Conservation (phyloP, 2,797 vertebrate species). For the Rhinichthys osculus region DNA sequence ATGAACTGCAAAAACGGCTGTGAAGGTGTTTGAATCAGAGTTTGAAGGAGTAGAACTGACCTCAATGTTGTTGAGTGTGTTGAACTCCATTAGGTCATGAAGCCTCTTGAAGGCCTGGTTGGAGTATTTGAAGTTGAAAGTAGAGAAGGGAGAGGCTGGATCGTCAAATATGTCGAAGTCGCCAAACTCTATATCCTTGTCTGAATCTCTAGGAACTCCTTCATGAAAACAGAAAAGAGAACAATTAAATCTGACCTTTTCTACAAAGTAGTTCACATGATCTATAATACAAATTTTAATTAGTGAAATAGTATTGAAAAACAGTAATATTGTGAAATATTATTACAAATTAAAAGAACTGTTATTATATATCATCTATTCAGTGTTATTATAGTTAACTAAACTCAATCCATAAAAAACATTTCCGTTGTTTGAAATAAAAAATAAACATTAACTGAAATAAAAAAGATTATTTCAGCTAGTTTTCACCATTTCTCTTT, state of each 20-base stretch:
- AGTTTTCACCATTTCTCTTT: background rate
- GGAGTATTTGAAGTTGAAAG: conserved; percentile 97
- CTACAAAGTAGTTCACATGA: background rate
- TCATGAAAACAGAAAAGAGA: conserved; percentile 8
- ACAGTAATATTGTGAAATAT: background rate
- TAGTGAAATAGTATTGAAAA: background rate
- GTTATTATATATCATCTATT: background rate
- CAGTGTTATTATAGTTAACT: background rate
- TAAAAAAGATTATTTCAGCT: background rate
- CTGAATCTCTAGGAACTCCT: conserved; percentile 90
- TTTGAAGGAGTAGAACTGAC: conserved; percentile 69
- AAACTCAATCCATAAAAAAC: background rate
- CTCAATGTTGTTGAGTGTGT: conserved; percentile 97
- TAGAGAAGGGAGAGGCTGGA: conserved; percentile 91
- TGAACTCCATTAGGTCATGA: conserved; percentile 98
- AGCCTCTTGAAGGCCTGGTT: conserved; percentile 92
- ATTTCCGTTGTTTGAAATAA: background rate
- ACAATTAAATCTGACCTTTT: background rate
- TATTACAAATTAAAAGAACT: background rate
- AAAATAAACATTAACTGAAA: too few relatives aligned
- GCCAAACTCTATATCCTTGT: conserved; percentile 89
- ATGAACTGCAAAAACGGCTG: background rate
- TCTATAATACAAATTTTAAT: background rate
- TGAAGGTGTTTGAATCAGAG: background rate
- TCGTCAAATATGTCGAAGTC: conserved; percentile 99